phyloP scores from a whole-genome alignment of 2,888 invertebrate species.

The Spisula subtruncata region DNA sequence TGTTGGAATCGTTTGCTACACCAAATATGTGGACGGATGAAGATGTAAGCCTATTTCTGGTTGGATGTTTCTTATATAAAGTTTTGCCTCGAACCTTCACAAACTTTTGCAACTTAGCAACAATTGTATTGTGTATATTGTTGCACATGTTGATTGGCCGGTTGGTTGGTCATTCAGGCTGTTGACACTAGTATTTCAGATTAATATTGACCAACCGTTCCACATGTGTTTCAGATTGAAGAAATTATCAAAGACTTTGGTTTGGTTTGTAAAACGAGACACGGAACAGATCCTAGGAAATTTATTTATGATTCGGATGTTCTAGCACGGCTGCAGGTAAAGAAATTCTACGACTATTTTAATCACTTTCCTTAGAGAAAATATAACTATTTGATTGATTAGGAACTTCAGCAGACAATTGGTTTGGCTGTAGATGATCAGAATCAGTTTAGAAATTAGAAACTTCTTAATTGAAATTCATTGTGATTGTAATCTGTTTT shows the following conservation, averaged over 20 bases:
- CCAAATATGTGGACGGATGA: slow-evolving; percentile 96
- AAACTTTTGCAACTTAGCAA: too few relatives aligned
- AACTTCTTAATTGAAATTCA: too few relatives aligned
- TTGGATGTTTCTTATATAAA: too few relatives aligned
- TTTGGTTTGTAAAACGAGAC: slow-evolving; percentile 95
- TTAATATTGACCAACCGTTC: too few relatives aligned
- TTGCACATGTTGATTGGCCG: neutral
- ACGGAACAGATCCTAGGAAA: slow-evolving; percentile 94
- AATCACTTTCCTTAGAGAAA: too few relatives aligned
- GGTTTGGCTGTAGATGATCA: neutral
- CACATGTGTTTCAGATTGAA: slow-evolving; percentile 91
- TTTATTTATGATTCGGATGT: slow-evolving; percentile 97
- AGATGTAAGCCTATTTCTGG: slow-evolving; percentile 91
- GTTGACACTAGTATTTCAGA: too few relatives aligned
- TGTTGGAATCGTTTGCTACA: slow-evolving; percentile 96
- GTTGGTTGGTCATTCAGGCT: neutral
- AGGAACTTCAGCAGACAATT: neutral
- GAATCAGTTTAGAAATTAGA: too few relatives aligned
- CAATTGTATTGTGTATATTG: neutral
- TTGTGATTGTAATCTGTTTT: too few relatives aligned
- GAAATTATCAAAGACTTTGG: slow-evolving; percentile 94
- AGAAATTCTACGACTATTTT: neutral
- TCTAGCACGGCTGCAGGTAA: slow-evolving; percentile 94
- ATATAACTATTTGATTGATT: too few relatives aligned
- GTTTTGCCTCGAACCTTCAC: too few relatives aligned